phyloP scores from a whole-genome alignment of 2,888 invertebrate genomes.

The Athetis lepigone region DNA sequence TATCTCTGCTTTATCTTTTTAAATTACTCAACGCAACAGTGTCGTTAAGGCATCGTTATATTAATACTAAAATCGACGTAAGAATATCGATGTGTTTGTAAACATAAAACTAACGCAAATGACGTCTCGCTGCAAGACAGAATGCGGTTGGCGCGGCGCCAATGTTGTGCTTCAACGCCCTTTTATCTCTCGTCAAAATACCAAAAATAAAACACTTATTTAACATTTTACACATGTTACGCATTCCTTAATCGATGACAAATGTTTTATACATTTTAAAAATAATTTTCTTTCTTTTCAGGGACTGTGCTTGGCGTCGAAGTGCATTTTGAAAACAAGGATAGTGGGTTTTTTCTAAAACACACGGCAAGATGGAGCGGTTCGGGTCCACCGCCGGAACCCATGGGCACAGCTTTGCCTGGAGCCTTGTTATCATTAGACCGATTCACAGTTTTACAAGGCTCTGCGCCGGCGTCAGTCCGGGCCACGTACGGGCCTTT shows the following conservation, averaged over 20 bases:
- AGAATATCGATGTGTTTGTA: constrained; percentile 78
- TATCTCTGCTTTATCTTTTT: no score
- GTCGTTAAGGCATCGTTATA: constrained; percentile 21
- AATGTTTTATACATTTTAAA: constrained; percentile 66
- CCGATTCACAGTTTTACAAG: constrained; percentile 97
- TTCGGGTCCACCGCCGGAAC: constrained; percentile 85
- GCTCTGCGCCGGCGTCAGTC: constrained; percentile 97
- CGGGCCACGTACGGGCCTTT: constrained; percentile 98
- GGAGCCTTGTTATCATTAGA: constrained; percentile 95
- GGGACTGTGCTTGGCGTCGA: constrained; percentile 94
- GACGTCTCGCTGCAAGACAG: constrained; percentile 75
- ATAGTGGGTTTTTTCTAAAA: constrained; percentile 97
- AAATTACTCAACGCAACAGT: constrained; percentile 4
- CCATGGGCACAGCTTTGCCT: constrained; percentile 87
- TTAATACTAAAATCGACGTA: constrained; percentile 47
- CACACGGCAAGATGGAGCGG: constrained; percentile 94
- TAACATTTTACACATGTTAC: constrained; percentile 78
- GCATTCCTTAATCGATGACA: constrained; percentile 67
- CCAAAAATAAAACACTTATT: constrained; percentile 81
- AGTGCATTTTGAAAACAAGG: constrained; percentile 97
- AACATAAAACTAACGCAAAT: constrained; percentile 75
- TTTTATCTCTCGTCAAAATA: constrained; percentile 81
- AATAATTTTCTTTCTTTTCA: constrained; percentile 86
- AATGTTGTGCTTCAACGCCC: constrained; percentile 78
- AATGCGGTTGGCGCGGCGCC: constrained; percentile 82